These are phyloP conservation scores for Rhaphigaster nebulosa DNA, from an alignment of 2,888 invertebrate genomes.

Conservation along the genomic window DNA sequence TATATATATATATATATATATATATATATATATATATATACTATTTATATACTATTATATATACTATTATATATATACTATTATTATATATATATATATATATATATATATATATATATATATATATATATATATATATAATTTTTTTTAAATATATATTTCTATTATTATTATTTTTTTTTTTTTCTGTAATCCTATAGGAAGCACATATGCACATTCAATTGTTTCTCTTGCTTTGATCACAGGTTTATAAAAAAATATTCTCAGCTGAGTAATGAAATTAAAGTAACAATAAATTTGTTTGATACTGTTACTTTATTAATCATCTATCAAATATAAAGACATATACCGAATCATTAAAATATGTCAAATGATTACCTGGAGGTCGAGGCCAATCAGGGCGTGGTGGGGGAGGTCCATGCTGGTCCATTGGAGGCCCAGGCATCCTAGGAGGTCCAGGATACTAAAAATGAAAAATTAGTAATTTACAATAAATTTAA, in stretches of 20 bases:
- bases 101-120: too few species aligned
- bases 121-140: too few species aligned
- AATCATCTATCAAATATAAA: background rate
- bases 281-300: background rate
- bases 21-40: too few species aligned
- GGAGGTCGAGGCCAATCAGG: conserved; percentile 84
- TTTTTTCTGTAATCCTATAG: background rate
- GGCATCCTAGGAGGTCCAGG: conserved; percentile 61
- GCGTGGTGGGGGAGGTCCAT: conserved; percentile 60
- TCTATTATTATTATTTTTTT: too few species aligned
- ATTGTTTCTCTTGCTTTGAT: background rate
- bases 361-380: conserved; percentile 67
- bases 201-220: background rate
- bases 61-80: too few species aligned
- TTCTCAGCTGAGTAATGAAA: background rate
- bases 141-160: too few species aligned
- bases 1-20: too few species aligned
- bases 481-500: too few species aligned
- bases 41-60: too few species aligned
- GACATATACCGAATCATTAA: background rate
- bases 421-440: conserved; percentile 63
- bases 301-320: background rate
- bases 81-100: too few species aligned
- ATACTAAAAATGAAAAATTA: background rate
- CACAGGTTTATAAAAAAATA: background rate